phyloP scores from a whole-genome alignment of 2,888 invertebrate genomes.

The Homarus gammarus region DNA sequence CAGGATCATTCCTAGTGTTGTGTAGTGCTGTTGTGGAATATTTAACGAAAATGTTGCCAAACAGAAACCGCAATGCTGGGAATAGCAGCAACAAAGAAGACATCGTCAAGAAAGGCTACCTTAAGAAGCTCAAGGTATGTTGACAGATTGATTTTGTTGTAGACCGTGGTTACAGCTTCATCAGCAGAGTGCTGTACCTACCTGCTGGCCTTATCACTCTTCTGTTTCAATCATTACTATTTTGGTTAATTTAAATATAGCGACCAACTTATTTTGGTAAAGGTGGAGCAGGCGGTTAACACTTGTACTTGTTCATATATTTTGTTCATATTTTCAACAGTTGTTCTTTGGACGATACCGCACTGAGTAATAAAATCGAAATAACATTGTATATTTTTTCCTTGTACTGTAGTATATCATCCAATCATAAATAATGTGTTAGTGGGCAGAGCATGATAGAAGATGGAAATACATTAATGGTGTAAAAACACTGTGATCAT shows the following conservation, averaged over 20 bases:
- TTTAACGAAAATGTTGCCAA: constrained; percentile 50
- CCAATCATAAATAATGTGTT: too few species aligned
- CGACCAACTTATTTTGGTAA: background rate
- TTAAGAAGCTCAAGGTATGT: constrained; percentile 69
- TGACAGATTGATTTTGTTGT: background rate
- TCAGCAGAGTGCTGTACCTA: too few species aligned
- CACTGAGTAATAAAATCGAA: too few species aligned
- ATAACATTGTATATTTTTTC: too few species aligned
- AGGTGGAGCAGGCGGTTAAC: background rate
- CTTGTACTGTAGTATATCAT: too few species aligned
- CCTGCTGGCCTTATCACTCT: background rate
- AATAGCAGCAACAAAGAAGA: constrained; percentile 43
- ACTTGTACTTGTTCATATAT: too few species aligned
- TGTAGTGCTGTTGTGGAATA: constrained; percentile 25
- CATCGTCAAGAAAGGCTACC: constrained; percentile 61
- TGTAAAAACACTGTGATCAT: too few species aligned
- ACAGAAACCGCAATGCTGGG: constrained; percentile 32
- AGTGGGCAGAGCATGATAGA: too few species aligned
- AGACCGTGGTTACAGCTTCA: background rate
- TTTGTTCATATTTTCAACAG: too few species aligned
- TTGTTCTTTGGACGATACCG: too few species aligned
- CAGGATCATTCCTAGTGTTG: constrained; percentile 39
- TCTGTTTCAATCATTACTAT: background rate
- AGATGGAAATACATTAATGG: too few species aligned
- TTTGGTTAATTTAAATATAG: background rate